A percentile compares a stretch with the other conserved stretches of the same genome.
phyloP scores from a whole-genome alignment of 2,888 invertebrate species.

The Coenonympha glycerion region DNA sequence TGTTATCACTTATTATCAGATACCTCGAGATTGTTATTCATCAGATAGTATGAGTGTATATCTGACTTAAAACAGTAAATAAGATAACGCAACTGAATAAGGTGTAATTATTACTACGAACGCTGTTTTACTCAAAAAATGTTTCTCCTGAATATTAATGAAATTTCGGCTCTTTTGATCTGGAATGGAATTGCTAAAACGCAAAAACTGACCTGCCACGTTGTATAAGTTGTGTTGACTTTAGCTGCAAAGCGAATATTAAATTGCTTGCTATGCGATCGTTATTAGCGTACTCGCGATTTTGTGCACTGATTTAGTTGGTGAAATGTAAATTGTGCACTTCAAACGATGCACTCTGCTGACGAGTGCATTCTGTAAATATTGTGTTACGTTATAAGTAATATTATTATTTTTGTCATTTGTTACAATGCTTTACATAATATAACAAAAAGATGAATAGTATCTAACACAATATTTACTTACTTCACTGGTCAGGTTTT shows the following conservation, averaged over 20 bases:
- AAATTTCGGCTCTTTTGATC: not conserved
- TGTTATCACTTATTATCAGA: not conserved
- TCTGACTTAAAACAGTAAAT: not conserved
- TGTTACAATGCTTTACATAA: too few relatives aligned
- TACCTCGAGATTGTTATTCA: not conserved
- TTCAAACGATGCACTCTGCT: too few relatives aligned
- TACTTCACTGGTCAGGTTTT: too few relatives aligned
- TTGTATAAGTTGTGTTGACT: not conserved
- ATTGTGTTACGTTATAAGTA: too few relatives aligned
- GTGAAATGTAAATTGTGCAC: too few relatives aligned
- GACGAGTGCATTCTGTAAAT: too few relatives aligned
- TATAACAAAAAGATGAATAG: too few relatives aligned
- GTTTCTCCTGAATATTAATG: not conserved
- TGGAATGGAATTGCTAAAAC: not conserved
- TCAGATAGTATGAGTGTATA: not conserved
- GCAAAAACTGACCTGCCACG: not conserved
- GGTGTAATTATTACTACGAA: not conserved
- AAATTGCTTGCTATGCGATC: conserved; percentile 13
- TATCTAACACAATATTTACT: too few relatives aligned
- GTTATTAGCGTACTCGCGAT: not conserved
- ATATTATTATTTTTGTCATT: too few relatives aligned
- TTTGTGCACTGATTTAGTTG: not conserved
- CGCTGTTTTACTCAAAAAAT: not conserved
- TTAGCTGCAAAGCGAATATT: conserved; percentile 19
- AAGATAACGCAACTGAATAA: not conserved